Base-by-base conservation (phyloP, 2,797 vertebrate genomes). In the Fringilla coelebs region DNA sequence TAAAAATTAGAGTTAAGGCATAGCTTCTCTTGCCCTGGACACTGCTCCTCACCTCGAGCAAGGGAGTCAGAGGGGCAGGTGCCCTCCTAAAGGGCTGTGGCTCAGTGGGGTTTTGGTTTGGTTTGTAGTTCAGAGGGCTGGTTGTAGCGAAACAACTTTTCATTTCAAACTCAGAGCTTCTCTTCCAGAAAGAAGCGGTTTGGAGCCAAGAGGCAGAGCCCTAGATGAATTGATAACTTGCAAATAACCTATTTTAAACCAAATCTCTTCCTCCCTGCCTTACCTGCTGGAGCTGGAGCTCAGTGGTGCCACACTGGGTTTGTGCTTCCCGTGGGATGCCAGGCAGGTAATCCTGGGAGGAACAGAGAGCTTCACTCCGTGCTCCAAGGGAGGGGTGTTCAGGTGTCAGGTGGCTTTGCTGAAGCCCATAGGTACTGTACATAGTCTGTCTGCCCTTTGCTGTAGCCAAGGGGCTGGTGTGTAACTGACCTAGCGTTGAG, bases 391-490 rank as follows among this genome's bases (percentile, higher is more conserved):
- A 62, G 60, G 65, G 70, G 24, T 16, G 66, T n/a, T 38, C 4
- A 29, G 87, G 80, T 70, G 88, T 40, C 68, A 40, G 9, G 75
- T 19, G 46, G 67, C 88, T 84, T 76, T 57, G 83, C 92, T 71
- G 70, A n/a, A 71, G 87, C 40, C 62, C 52, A 0, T 41, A 77
- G 90, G 92, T 93, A 60, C 93, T 81, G 88, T 85, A 72, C n/a
- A 71, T 91, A 78, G 80, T 90, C 90, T 81, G 88, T 82, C 51
- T 40, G 95, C 90, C 96, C 92, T 49, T 83, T 26, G 51, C 63
- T 70, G 29, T 70, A 51, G 61, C 46, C 43, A 22, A 46, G 86
- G 91, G 91, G 82, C 93, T 61, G 83, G 83, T 93, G 96, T 25
- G 75, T 92, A 10, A 71, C 13, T 88, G 58, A 83, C 29, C 82